Evolutionary conservation across 2,113 vertebrate genomes (phyloP).

Genomic region (Perccottus glenii): DNA sequence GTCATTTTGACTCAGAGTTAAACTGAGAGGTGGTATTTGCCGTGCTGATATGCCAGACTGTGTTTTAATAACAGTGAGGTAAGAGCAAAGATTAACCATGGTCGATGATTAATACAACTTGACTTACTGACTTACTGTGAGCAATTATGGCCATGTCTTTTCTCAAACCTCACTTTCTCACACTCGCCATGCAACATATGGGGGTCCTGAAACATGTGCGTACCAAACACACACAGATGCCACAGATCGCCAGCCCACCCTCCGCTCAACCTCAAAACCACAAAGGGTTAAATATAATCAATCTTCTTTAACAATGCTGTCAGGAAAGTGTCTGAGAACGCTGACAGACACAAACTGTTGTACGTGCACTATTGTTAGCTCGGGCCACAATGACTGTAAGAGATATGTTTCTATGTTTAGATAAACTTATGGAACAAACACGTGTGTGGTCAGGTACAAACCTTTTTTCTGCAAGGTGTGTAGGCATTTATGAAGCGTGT

Average conservation of each 20-base stretch:
- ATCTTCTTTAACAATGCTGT: conserved; percentile 81
- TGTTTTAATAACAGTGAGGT: conserved; percentile 59
- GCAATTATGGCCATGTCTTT: conserved; percentile 78
- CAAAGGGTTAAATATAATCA: conserved; percentile 81
- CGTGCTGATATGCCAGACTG: conserved; percentile 56
- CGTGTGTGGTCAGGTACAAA: conserved; percentile 21
- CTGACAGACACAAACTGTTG: conserved; percentile 64
- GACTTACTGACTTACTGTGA: conserved; percentile 78
- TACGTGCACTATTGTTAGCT: conserved; percentile 8
- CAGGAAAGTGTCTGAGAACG: conserved; percentile 65
- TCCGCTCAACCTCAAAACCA: conserved; percentile 76
- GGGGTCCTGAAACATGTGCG: conserved; percentile 72
- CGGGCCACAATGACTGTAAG: background rate
- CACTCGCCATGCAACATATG: conserved; percentile 56
- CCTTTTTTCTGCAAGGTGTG: background rate
- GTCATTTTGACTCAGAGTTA: conserved; percentile 60
- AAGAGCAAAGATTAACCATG: conserved; percentile 71
- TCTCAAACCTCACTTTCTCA: conserved; percentile 76
- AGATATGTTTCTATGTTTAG: background rate
- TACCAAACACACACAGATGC: conserved; percentile 58
- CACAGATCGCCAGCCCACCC: conserved; percentile 67
- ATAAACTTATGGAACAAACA: background rate
- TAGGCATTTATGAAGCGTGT: conserved; percentile 5
- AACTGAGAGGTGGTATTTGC: conserved; percentile 54
- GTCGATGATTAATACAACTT: conserved; percentile 77